Conservation (phyloP, 2,113 vertebrate genomes). For the Toxotes chatareus region DNA sequence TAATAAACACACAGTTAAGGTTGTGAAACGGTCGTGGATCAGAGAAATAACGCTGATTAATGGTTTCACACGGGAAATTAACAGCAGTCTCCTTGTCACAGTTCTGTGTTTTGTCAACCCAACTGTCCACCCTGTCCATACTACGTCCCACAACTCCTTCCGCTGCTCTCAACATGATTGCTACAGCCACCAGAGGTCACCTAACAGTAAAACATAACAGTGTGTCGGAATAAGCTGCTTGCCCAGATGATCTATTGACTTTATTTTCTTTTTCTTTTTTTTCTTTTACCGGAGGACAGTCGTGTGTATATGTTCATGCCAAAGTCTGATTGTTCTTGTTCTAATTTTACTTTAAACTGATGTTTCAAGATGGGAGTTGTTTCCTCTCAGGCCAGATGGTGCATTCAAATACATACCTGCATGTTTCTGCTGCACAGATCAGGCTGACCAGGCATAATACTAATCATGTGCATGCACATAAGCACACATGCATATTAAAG, state of each 20-base stretch:
- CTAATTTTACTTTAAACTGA: background rate
- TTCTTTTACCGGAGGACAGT: background rate
- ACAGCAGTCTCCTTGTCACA: background rate
- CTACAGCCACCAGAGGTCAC: background rate
- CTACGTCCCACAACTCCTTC: background rate
- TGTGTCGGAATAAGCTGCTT: background rate
- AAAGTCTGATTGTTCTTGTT: background rate
- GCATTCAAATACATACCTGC: background rate
- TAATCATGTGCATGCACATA: constrained; percentile 16
- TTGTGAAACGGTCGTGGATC: background rate
- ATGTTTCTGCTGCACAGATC: background rate
- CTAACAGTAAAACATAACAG: background rate
- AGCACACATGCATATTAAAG: constrained; percentile 5
- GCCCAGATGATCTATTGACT: background rate
- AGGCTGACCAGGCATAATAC: background rate
- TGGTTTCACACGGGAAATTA: background rate
- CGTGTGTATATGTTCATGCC: background rate
- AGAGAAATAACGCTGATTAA: background rate
- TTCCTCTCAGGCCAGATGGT: too few relatives aligned
- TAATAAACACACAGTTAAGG: background rate
- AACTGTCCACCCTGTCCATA: too few relatives aligned
- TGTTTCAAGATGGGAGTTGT: background rate
- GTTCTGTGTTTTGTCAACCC: background rate
- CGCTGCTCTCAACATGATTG: background rate
- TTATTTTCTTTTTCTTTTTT: too few relatives aligned